These are phyloP conservation scores for Malurus alboscapulatus DNA, from an alignment of 2,113 vertebrate genomes.

Conservation along the genomic window DNA sequence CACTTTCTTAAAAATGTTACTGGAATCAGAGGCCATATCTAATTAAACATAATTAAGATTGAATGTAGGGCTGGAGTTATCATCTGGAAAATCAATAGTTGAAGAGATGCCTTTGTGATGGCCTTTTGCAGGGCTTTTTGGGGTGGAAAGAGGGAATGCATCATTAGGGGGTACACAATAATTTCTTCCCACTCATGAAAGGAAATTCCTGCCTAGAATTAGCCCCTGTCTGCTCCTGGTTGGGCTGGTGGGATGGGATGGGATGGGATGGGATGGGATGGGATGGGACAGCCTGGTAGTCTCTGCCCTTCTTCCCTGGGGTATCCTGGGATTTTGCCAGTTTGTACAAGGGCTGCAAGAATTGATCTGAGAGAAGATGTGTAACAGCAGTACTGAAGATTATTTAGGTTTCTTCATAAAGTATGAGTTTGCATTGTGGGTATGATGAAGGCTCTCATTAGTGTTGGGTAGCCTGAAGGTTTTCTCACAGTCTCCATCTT, in stretches of 20 bases:
- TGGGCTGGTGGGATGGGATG: not conserved
- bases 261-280: no score
- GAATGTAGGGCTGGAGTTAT: not conserved
- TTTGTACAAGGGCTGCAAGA: rapidly evolving
- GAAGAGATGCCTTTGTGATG: not conserved
- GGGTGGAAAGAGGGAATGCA: not conserved
- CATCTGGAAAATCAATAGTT: not conserved
- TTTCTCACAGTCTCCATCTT: not conserved
- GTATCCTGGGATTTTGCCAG: not conserved
- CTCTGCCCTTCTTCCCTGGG: not conserved
- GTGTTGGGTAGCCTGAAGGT: rapidly evolving
- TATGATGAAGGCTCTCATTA: not conserved
- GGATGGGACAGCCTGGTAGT: not conserved
- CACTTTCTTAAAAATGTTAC: not conserved
- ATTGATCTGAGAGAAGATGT: not conserved
- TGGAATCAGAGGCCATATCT: not conserved
- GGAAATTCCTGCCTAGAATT: not conserved
- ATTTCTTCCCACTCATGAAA: not conserved
- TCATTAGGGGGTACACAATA: not conserved
- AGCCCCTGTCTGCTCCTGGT: not conserved
- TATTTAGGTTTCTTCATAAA: not conserved
- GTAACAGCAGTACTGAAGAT: not conserved
- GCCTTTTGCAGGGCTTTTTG: not conserved
- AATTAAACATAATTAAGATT: not conserved
- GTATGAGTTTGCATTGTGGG: rapidly evolving